A percentile compares a stretch with the other conserved stretches of the same genome.
Conservation (phyloP, 2,888 invertebrate species). For the Byasa hedistus region DNA sequence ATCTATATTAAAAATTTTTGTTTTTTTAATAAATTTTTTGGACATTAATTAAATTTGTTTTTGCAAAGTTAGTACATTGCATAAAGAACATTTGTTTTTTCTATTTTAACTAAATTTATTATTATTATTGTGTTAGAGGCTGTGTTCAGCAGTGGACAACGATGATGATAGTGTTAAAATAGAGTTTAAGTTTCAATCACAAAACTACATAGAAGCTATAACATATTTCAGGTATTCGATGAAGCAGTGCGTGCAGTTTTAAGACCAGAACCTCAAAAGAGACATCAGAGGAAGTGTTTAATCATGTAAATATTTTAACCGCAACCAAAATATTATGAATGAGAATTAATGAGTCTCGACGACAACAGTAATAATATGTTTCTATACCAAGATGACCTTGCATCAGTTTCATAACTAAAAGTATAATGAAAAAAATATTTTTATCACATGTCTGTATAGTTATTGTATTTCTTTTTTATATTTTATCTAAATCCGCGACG, state of each 20-base stretch:
- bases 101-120: no score
- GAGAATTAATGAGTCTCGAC: slow-evolving; percentile 58
- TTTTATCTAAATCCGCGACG: no score
- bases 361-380: slow-evolving; percentile 76
- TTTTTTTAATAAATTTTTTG: no score
- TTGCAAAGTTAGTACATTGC: no score
- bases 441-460: slow-evolving; percentile 12
- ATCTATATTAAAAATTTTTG: no score
- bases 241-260: slow-evolving; percentile 98
- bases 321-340: slow-evolving; percentile 45
- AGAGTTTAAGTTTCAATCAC: neutral
- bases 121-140: no score
- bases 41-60: no score
- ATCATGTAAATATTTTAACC: slow-evolving; percentile 81
- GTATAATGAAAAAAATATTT: neutral
- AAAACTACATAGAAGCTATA: neutral
- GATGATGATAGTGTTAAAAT: no score
- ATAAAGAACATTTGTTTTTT: no score
- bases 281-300: slow-evolving; percentile 94
- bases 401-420: neutral
- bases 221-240: slow-evolving; percentile 92
- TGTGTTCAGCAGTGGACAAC: no score
- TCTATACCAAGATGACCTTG: slow-evolving; percentile 55
- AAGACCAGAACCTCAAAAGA: slow-evolving; percentile 97
- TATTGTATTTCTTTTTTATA: neutral